These are phyloP conservation scores for Pogonomyrmex californicus DNA, from an alignment of 1,140 invertebrate genomes.

Conservation along the genomic window DNA sequence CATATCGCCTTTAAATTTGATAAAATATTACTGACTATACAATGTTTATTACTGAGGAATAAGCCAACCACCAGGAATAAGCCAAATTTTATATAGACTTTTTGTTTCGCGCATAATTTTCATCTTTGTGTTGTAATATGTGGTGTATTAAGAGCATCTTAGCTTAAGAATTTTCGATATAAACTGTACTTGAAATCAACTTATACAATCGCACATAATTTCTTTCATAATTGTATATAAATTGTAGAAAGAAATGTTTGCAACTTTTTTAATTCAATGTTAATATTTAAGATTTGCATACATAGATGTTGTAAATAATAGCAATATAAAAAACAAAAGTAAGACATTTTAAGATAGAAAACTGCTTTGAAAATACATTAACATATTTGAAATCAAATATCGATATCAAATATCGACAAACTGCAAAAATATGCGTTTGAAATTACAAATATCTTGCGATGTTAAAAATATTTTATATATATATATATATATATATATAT, in stretches of 20 bases:
- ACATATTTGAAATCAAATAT: neutral
- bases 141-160: neutral
- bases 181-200: neutral
- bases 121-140: neutral
- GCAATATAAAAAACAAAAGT: neutral
- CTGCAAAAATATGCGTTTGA: neutral
- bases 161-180: neutral
- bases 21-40: conserved; percentile 39
- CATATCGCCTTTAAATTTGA: conserved; percentile 19
- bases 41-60: conserved; percentile 39
- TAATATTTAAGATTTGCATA: neutral
- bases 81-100: conserved; percentile 25
- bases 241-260: neutral
- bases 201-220: neutral
- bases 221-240: neutral
- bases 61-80: too few species aligned
- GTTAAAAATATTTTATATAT: neutral
- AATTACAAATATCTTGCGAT: neutral
- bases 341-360: neutral
- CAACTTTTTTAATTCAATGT: neutral
- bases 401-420: neutral
- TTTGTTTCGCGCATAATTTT: conserved; percentile 15
- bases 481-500: neutral
- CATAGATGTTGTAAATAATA: neutral
- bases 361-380: neutral